Base-by-base conservation (phyloP, 1,140 invertebrate genomes). In the Galleria mellonella region DNA sequence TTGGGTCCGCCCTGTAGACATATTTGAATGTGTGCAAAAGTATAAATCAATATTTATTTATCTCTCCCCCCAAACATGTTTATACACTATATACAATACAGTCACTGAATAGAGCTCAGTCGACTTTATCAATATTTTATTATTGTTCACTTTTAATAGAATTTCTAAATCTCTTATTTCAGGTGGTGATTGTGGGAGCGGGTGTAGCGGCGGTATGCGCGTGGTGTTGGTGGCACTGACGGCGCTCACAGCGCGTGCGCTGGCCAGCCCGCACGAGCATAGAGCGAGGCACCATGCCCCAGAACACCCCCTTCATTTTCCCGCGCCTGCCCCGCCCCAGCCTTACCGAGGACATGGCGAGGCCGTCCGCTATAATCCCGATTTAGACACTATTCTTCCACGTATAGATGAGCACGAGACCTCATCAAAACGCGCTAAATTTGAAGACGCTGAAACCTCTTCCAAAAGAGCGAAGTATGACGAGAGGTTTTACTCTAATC, bases 261-360 rank as follows among this genome's bases (percentile, higher is more conserved):
- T 70, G 43, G 81, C 75, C 57, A 62, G 68, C 51, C 70, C 81
- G 47, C 77, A 81, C 55, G 81, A 82, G 62, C 78, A 81, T 62
- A 72, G 74, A 40, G 78, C 72, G 44, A 58, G 78, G 53, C 81
- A 84, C 54, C 81, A 77, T 55, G 71, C 72, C 50, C 75, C 77
- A 31, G 72, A 79, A 11, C 76, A 77, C 43, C 58, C 66, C n/a
- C 50, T 52, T 8, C 71, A 77, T 51, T 74, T 71, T 36, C 67
- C 70, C 28, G 66, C 48, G 37, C 70, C 78, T 33, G 71, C 63
- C 11, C 64, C 71, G 10, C 57, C 73, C n/a, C 78, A 82, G 47
- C 81, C 84, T 37, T 88, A 88, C 47, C 72, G 72, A 45, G 87
- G 87, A 31, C 87, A 87, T 43, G 87, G 87, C 39, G 87, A 88